Percentiles rank a stretch among this genome's conserved stretches.
These are phyloP conservation scores for Axea sp. DNA, from an alignment of 2,888 invertebrate species.

Conservation along the genomic window DNA sequence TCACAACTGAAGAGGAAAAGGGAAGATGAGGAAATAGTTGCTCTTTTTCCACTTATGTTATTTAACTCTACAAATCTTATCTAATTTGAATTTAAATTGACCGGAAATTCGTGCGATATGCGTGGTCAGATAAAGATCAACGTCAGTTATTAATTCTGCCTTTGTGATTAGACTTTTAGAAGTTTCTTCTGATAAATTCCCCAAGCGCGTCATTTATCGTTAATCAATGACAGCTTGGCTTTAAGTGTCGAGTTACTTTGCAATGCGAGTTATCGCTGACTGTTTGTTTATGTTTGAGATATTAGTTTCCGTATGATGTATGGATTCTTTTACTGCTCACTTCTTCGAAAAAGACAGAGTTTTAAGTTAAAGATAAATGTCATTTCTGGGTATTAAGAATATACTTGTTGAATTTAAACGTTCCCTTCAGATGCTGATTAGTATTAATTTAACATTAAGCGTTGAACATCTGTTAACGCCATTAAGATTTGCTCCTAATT, in stretches of 20 bases:
- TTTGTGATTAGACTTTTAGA: constrained; percentile 17
- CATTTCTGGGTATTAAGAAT: neutral
- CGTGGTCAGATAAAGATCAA: constrained; percentile 20
- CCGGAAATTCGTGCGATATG: constrained; percentile 15
- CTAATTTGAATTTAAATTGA: constrained; percentile 18
- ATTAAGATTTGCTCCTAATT: constrained; percentile 1
- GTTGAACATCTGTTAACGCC: constrained; percentile 10
- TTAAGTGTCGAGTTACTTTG: constrained; percentile 22
- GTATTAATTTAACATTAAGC: constrained; percentile 5
- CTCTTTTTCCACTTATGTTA: neutral
- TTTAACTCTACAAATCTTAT: constrained; percentile 12
- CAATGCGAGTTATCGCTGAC: constrained; percentile 19
- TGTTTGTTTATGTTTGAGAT: constrained; percentile 12
- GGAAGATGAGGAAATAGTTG: neutral
- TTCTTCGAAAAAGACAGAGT: too few relatives aligned
- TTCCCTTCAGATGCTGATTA: too few relatives aligned
- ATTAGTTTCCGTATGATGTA: neutral
- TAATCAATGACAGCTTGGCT: constrained; percentile 19
- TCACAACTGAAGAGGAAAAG: neutral
- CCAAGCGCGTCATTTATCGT: constrained; percentile 9
- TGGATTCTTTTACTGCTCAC: neutral
- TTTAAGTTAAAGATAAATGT: too few relatives aligned
- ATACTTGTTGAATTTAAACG: too few relatives aligned
- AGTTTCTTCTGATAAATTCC: constrained; percentile 21
- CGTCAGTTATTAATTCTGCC: constrained; percentile 21